Conservation (phyloP, 53 echinoderm and acorn worm genomes). For the Mesocentrotus franciscanus region DNA sequence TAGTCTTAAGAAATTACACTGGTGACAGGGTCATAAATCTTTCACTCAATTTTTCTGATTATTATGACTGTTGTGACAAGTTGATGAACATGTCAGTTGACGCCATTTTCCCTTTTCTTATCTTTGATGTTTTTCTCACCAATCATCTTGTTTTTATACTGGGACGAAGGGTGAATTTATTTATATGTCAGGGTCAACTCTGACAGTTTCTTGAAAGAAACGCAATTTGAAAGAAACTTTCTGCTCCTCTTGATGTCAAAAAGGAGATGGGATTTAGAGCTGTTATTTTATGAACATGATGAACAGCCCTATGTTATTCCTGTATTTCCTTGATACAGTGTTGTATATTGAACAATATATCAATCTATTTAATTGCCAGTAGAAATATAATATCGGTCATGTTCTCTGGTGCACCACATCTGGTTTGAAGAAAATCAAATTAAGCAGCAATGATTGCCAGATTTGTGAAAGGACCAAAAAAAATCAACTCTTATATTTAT, state of each 20-base stretch:
- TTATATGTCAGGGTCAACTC: conserved; percentile 47
- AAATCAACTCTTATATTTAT: too few relatives aligned
- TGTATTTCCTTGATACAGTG: neutral
- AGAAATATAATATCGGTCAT: neutral
- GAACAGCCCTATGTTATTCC: neutral
- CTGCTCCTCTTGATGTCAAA: neutral
- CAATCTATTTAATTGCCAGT: neutral
- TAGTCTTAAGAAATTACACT: neutral
- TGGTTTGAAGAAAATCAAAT: neutral
- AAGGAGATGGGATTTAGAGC: neutral
- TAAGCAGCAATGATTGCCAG: neutral
- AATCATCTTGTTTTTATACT: conserved; percentile 19
- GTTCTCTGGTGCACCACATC: neutral
- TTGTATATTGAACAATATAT: neutral
- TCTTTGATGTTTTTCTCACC: conserved; percentile 18
- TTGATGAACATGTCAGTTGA: conserved; percentile 4
- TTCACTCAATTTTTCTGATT: neutral
- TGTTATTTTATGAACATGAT: neutral
- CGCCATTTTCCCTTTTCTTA: neutral
- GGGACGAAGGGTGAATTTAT: conserved; percentile 34
- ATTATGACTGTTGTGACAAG: conserved; percentile 41
- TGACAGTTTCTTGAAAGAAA: conserved; percentile 32
- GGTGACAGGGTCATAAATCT: conserved; percentile 37
- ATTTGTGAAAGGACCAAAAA: too few relatives aligned
- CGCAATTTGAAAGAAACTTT: neutral